Conservation (phyloP, 2,888 invertebrate species). For the Omphaloscelis lunosa region DNA sequence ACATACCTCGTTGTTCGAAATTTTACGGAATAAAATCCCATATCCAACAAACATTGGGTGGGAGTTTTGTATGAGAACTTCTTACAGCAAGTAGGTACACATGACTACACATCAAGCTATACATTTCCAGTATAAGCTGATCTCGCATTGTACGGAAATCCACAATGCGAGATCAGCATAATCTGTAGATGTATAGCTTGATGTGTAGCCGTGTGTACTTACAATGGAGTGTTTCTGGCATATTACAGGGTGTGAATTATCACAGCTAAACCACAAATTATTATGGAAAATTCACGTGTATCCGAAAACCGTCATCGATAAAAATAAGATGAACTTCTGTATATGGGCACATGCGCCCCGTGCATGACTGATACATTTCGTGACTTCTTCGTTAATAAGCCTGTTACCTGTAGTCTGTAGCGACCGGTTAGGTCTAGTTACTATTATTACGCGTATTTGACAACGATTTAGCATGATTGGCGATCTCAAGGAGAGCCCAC, state of each 20-base stretch:
- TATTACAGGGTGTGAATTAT: conserved; percentile 3
- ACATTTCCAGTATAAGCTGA: too few species aligned
- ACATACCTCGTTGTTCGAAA: not conserved
- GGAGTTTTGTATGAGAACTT: not conserved
- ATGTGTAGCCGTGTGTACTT: too few species aligned
- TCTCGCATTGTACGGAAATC: too few species aligned
- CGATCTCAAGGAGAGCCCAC: conserved; percentile 43
- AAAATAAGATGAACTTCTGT: conserved; percentile 1
- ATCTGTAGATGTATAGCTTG: too few species aligned
- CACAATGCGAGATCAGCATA: too few species aligned
- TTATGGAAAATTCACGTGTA: conserved; percentile 2
- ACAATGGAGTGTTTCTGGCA: not conserved
- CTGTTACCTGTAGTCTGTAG: conserved; percentile 39
- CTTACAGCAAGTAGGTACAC: not conserved
- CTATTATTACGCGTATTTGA: conserved; percentile 54
- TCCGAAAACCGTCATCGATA: conserved; percentile 7
- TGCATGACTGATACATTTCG: conserved; percentile 49
- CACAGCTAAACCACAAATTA: not conserved
- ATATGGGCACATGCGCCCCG: conserved; percentile 23
- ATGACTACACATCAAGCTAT: too few species aligned
- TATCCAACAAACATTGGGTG: not conserved
- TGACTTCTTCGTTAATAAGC: conserved; percentile 23
- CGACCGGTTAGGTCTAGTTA: conserved; percentile 56
- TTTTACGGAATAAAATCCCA: not conserved
- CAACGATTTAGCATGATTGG: conserved; percentile 47